A percentile compares a stretch with the other conserved stretches of the same genome.
Conservation (phyloP, 2,113 vertebrate genomes). For the Corythoichthys haematopterus region DNA sequence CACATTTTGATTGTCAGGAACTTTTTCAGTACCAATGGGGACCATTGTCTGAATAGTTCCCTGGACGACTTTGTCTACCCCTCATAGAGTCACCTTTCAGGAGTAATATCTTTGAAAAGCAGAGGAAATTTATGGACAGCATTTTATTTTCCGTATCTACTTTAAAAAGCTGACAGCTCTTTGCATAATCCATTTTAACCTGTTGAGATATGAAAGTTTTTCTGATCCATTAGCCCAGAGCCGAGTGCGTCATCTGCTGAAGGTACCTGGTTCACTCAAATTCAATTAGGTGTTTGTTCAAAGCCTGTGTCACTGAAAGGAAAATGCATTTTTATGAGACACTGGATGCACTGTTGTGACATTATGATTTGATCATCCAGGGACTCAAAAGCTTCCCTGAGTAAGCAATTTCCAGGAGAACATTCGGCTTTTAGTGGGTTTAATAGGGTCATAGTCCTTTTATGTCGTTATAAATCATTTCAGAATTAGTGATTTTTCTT, state of each 20-base stretch:
- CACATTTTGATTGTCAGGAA: neutral
- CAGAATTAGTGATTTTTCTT: neutral
- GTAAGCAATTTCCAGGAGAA: neutral
- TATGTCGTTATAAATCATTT: neutral
- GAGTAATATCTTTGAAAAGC: neutral
- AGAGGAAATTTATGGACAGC: neutral
- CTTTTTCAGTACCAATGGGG: neutral
- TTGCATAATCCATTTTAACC: neutral
- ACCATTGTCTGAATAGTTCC: neutral
- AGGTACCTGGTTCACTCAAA: constrained; percentile 25
- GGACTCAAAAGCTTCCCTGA: constrained; percentile 1
- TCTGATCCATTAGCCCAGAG: constrained; percentile 15
- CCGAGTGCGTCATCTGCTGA: neutral
- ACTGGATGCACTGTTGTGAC: constrained; percentile 10
- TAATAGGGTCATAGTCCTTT: neutral
- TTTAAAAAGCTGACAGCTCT: neutral
- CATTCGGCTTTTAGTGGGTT: constrained; percentile 4
- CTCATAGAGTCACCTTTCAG: neutral
- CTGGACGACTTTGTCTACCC: no score
- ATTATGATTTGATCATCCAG: neutral
- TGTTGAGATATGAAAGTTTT: neutral
- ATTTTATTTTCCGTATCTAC: neutral
- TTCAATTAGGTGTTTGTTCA: constrained; percentile 23
- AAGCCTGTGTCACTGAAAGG: constrained; percentile 7
- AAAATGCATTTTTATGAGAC: constrained; percentile 6